Evolutionary conservation across 1,140 invertebrate species (phyloP).

Genomic region (Sycophila sp.): DNA sequence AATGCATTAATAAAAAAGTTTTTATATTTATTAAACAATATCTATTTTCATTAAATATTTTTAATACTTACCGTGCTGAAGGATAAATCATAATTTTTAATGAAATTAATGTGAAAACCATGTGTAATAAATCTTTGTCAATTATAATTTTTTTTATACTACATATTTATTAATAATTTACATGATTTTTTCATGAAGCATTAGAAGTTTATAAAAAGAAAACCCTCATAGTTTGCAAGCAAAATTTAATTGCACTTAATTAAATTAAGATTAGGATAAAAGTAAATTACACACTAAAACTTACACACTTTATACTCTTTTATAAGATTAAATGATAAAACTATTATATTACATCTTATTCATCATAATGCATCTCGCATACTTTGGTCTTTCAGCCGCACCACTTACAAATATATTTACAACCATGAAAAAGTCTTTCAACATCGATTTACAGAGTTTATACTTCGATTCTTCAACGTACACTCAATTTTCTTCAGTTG

Average conservation of each 20-base stretch:
- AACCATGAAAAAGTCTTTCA: conserved; percentile 20
- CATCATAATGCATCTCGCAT: conserved; percentile 25
- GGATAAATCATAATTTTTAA: too few species aligned
- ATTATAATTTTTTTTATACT: not conserved
- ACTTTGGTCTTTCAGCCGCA: conserved; percentile 33
- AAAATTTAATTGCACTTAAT: too few species aligned
- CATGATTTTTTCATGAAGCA: not conserved
- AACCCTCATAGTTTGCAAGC: too few species aligned
- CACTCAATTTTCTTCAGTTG: not conserved
- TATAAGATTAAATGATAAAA: too few species aligned
- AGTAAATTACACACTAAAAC: too few species aligned
- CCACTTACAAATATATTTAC: conserved; percentile 30
- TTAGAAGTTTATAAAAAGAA: not conserved
- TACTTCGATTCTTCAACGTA: too few species aligned
- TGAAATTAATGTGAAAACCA: too few species aligned
- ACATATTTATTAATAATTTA: not conserved
- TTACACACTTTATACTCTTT: too few species aligned
- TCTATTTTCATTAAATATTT: not conserved
- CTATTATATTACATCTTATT: conserved; percentile 28
- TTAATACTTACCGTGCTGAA: too few species aligned
- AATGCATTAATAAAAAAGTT: conserved; percentile 46
- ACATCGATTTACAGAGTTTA: too few species aligned
- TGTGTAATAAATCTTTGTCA: too few species aligned
- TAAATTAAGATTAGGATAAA: too few species aligned
- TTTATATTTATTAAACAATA: conserved; percentile 39